Percentiles rank a stretch among this genome's conserved stretches.
Evolutionary conservation across 2,888 invertebrate species (phyloP).

Genomic region (Rotaria magnacalcarata): DNA sequence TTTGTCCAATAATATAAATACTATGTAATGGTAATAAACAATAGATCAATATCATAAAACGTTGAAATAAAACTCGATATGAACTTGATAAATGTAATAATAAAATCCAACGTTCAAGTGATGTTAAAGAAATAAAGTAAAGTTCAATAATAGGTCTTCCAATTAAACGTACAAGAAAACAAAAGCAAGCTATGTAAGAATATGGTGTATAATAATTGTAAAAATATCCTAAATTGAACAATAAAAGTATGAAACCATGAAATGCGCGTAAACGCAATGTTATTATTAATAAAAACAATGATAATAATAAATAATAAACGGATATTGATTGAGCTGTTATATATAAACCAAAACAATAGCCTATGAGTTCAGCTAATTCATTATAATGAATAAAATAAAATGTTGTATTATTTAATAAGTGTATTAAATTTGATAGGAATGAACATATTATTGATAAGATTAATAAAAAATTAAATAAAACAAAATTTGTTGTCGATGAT

Average conservation of each 20-base stretch:
- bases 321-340: neutral
- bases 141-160: slow-evolving; percentile 54
- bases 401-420: slow-evolving; percentile 9
- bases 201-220: neutral
- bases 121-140: slow-evolving; percentile 52
- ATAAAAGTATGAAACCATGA: neutral
- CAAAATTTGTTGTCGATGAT: neutral
- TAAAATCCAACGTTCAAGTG: slow-evolving; percentile 54
- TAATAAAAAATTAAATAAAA: neutral
- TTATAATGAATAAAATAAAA: slow-evolving; percentile 19
- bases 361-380: slow-evolving; percentile 30
- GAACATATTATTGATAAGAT: neutral
- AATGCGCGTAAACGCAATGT: slow-evolving; percentile 18
- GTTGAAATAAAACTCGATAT: slow-evolving; percentile 48
- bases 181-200: slow-evolving; percentile 46
- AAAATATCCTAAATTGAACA: neutral
- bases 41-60: slow-evolving; percentile 50
- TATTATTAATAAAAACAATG: neutral
- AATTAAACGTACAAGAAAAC: slow-evolving; percentile 52
- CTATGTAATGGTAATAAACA: slow-evolving; percentile 51
- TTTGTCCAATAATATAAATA: slow-evolving; percentile 48
- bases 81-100: slow-evolving; percentile 50
- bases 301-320: neutral
- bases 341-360: neutral
- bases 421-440: neutral